phyloP scores from a whole-genome alignment of 2,113 vertebrate genomes.

The Craseonycteris thonglongyai region DNA sequence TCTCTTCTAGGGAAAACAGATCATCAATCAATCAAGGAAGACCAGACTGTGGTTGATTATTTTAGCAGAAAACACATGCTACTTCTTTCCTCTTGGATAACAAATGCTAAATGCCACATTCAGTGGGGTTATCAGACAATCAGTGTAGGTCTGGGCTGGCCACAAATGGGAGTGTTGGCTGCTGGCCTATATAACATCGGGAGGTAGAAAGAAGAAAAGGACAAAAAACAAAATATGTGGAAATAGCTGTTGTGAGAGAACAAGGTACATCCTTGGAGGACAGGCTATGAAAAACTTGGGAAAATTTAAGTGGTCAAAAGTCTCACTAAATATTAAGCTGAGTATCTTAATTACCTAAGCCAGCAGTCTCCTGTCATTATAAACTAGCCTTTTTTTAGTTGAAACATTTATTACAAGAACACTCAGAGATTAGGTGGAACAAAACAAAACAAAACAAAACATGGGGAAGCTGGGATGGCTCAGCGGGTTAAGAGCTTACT shows the following conservation, averaged over 20 bases:
- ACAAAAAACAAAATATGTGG: not conserved
- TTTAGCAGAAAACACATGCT: not conserved
- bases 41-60: slow-evolving; percentile 18
- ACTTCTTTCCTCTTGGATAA: not conserved
- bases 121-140: not conserved
- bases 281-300: not conserved
- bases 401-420: not conserved
- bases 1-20: slow-evolving; percentile 33
- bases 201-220: not conserved
- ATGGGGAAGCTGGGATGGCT: no score
- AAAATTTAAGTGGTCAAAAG: slow-evolving; percentile 2
- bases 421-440: not conserved
- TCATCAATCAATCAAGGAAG: slow-evolving; percentile 25
- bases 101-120: not conserved
- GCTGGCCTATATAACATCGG: not conserved
- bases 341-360: not conserved
- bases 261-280: not conserved
- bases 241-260: not conserved
- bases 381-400: not conserved
- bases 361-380: not conserved
- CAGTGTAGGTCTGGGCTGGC: not conserved
- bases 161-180: rapidly evolving
- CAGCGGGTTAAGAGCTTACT: no score
- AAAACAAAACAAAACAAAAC: no score
- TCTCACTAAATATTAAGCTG: not conserved